These are phyloP conservation scores for Lepidotrigona ventralis DNA, from an alignment of 1,140 invertebrate species.

Conservation along the genomic window DNA sequence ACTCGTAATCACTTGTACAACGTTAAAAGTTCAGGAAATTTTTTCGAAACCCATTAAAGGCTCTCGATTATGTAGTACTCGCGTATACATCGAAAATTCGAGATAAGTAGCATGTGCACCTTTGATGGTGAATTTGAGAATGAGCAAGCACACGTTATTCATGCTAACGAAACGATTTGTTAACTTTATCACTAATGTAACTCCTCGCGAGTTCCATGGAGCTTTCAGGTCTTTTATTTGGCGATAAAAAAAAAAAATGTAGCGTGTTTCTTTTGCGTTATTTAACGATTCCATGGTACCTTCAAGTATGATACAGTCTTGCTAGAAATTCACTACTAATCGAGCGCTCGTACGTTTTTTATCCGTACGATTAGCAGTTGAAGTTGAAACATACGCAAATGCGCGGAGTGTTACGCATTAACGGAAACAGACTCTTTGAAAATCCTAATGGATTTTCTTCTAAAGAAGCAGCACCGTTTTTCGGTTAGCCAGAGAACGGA, in stretches of 20 bases:
- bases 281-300: not conserved
- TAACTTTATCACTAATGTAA: slow-evolving; percentile 26
- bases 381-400: not conserved
- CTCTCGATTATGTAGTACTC: not conserved
- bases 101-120: slow-evolving; percentile 4
- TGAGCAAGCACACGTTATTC: not conserved
- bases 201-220: not conserved
- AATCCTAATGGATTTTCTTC: not conserved
- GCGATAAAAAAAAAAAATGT: slow-evolving; percentile 36
- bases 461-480: not conserved
- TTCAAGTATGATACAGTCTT: not conserved
- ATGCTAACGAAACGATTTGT: slow-evolving; percentile 42
- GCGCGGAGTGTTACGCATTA: not conserved
- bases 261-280: not conserved
- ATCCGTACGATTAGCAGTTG: not conserved
- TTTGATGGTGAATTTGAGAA: not conserved
- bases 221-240: not conserved
- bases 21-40: not conserved
- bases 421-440: not conserved
- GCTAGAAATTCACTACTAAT: not conserved
- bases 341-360: too few relatives aligned
- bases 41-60: not conserved
- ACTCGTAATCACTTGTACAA: too few relatives aligned
- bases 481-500: not conserved
- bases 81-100: slow-evolving; percentile 11